Evolutionary conservation across 2,797 vertebrate genomes (phyloP), one percentile per base, ranked within the genome.

Genomic region (Clangula hyemalis): DNA sequence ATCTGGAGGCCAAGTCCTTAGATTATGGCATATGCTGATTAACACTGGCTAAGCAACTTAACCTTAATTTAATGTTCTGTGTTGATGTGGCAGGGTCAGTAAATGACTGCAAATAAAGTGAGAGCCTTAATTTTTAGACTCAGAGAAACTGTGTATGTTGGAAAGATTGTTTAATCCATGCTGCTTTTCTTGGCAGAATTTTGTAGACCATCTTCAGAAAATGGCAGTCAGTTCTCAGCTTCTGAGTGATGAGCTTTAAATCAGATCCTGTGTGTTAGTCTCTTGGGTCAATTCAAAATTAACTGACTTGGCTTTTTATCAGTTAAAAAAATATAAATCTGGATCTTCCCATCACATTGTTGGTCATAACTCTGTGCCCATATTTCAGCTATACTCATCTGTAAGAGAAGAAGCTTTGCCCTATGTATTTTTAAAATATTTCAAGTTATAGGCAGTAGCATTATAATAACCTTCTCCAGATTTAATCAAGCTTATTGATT

Each of bases 101-200:
- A 65, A 79, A 89, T 77, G 80, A 74, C 80, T 83, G 79, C 39
- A 85, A 94, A 95, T 91, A 74, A 87, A 94, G 49, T 71, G 71
- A 91, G 57, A 74, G 49, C 13, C 41, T 91, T 91, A 83, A 90
- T 83, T 77, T 84, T 62, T 69, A 87, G 86, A 25, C 49, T 73
- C 85, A 82, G 71, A 91, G 83, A 94, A 94, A 79, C 57, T 94
- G 60, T 90, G 0, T 88, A 58, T 86, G 17, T 94, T 96, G 87
- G 95, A 96, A 87, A 91, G 85, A 61, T 71, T 27, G 0, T 66
- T 83, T 56, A 90, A 64, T 78, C 71, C 20, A 11, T 61, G 68
- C 21, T 90, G 91, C 93, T 95, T 97, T 91, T 94, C 89, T 94
- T 96, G 96, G 95, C 87, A 85, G 83, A 77, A 80, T 94, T 65